A percentile compares a stretch with the other conserved stretches of the same genome.
Conservation (phyloP, 2,888 invertebrate genomes). For the Luperina nickerlii region DNA sequence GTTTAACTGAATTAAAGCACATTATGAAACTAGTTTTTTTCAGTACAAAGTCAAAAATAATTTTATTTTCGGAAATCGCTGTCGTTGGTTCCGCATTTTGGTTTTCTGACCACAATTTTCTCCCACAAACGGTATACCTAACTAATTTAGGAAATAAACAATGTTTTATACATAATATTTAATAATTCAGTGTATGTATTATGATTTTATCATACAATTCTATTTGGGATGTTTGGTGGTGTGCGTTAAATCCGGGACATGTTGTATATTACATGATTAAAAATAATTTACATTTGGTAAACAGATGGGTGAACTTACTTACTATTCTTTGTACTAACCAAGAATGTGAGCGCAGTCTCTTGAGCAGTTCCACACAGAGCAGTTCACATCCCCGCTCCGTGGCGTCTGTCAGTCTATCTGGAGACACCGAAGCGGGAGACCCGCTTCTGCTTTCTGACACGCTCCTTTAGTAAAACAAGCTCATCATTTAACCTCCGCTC, state of each 20-base stretch:
- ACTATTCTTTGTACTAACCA: slow-evolving; percentile 73
- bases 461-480: slow-evolving; percentile 7
- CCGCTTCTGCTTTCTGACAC: background rate
- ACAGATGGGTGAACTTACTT: background rate
- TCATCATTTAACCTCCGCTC: background rate
- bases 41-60: too few relatives aligned
- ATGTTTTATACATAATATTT: background rate
- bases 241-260: background rate
- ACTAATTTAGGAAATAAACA: too few relatives aligned
- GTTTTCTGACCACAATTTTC: too few relatives aligned
- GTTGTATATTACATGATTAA: background rate
- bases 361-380: slow-evolving; percentile 79
- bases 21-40: too few relatives aligned
- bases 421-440: slow-evolving; percentile 47
- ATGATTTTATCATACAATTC: background rate
- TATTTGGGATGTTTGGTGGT: background rate
- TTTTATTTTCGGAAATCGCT: too few relatives aligned
- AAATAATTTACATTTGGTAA: too few relatives aligned
- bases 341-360: slow-evolving; percentile 76
- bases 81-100: too few relatives aligned
- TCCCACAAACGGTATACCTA: too few relatives aligned
- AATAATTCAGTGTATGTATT: background rate
- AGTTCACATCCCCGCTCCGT: slow-evolving; percentile 82
- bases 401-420: slow-evolving; percentile 72
- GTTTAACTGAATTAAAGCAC: too few relatives aligned